phyloP scores from a whole-genome alignment of 1,140 invertebrate genomes.

The Papilio polytes region DNA sequence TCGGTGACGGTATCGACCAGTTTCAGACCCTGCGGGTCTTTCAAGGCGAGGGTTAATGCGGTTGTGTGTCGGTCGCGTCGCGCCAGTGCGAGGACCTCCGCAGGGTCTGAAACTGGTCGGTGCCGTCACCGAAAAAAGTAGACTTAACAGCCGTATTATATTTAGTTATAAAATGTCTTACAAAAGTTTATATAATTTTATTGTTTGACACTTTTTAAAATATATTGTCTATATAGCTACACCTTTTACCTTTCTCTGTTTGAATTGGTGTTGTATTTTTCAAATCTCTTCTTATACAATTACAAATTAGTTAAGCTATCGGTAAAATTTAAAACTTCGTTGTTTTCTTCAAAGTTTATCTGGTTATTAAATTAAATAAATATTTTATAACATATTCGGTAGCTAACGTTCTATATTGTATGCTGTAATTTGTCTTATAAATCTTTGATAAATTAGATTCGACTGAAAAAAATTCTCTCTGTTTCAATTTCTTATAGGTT shows the following conservation, averaged over 20 bases:
- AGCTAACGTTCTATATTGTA: slow-evolving; percentile 61
- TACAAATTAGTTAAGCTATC: slow-evolving; percentile 41
- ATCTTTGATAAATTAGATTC: slow-evolving; percentile 55
- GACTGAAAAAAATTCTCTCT: slow-evolving; percentile 63
- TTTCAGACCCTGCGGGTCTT: no score
- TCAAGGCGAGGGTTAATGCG: no score
- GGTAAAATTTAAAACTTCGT: slow-evolving; percentile 49
- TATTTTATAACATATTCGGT: slow-evolving; percentile 75
- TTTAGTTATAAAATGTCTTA: no score
- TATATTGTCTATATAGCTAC: neutral
- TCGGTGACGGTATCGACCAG: no score
- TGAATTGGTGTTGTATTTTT: slow-evolving; percentile 29
- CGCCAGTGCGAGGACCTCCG: no score
- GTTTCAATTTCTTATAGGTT: slow-evolving; percentile 36
- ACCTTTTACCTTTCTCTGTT: slow-evolving; percentile 28
- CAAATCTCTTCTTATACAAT: slow-evolving; percentile 24
- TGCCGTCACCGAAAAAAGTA: no score
- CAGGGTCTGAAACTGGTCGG: no score
- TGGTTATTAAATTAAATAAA: slow-evolving; percentile 70
- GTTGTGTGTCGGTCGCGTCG: no score
- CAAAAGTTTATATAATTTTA: no score
- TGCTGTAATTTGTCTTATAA: slow-evolving; percentile 54
- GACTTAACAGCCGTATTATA: no score
- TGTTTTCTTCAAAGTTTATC: slow-evolving; percentile 81
- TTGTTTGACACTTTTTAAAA: slow-evolving; percentile 16